Percentiles rank a stretch among this genome's conserved stretches.
These are phyloP conservation scores for Troides helena DNA, from an alignment of 2,888 invertebrate species.

Conservation along the genomic window DNA sequence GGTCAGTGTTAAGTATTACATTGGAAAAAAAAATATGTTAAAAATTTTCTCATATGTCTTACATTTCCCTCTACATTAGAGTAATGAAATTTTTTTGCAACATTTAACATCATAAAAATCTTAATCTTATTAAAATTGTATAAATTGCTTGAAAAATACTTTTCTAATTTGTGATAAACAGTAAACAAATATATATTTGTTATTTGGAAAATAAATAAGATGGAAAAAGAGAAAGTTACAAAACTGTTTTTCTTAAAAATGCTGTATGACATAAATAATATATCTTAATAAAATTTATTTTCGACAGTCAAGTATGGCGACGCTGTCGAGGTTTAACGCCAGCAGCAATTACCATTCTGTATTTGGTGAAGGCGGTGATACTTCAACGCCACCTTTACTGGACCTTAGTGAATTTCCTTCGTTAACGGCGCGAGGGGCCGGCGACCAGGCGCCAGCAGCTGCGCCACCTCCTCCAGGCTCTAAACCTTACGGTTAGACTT, in stretches of 20 bases:
- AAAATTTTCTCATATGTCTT: too few relatives aligned
- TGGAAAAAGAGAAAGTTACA: too few relatives aligned
- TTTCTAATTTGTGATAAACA: too few relatives aligned
- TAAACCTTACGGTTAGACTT: constrained; percentile 91
- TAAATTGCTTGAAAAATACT: too few relatives aligned
- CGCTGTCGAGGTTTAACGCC: constrained; percentile 80
- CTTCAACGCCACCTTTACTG: constrained; percentile 90
- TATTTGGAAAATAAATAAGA: too few relatives aligned
- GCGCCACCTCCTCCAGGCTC: constrained; percentile 94
- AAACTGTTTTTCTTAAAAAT: not conserved
- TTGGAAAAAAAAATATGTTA: too few relatives aligned
- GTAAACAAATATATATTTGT: too few relatives aligned
- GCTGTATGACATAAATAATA: not conserved
- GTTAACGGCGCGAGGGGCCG: constrained; percentile 91
- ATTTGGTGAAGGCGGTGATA: constrained; percentile 87
- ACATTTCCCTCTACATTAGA: too few relatives aligned
- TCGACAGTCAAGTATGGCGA: constrained; percentile 82
- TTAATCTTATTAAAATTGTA: too few relatives aligned
- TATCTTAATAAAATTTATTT: not conserved
- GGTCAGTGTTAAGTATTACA: too few relatives aligned
- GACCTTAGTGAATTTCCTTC: constrained; percentile 97
- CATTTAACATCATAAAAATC: too few relatives aligned
- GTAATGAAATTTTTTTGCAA: too few relatives aligned
- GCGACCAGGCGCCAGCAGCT: constrained; percentile 88
- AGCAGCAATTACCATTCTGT: constrained; percentile 91